Conservation (phyloP, 2,797 vertebrate species). For the Diceros bicornis region DNA sequence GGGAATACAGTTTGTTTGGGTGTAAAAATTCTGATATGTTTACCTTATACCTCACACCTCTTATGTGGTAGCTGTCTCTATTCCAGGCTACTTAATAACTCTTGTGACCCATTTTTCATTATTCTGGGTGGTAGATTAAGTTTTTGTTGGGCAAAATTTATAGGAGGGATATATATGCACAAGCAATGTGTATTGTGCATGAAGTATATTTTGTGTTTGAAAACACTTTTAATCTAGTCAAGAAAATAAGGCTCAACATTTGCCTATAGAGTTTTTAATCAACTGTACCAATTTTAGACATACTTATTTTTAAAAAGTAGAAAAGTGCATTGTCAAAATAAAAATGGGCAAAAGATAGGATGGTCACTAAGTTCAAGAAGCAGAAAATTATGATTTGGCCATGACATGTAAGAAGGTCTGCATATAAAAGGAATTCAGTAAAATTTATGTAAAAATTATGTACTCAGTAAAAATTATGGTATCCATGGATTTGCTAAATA, state of each 20-base stretch:
- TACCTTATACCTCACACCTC: not conserved
- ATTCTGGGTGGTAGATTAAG: conserved; percentile 12
- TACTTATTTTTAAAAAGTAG: not conserved
- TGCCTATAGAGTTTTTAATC: conserved; percentile 31
- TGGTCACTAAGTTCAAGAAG: conserved; percentile 39
- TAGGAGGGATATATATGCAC: not conserved
- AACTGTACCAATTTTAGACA: not conserved
- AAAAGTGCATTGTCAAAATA: conserved; percentile 35
- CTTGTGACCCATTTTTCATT: conserved; percentile 9
- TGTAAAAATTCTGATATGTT: conserved; percentile 38
- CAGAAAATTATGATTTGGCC: conserved; percentile 44
- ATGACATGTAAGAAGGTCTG: not conserved
- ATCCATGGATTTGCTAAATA: conserved; percentile 45
- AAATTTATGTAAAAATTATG: not conserved
- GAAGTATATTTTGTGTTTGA: conserved; percentile 52
- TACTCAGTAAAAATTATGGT: conserved; percentile 9
- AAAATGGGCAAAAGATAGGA: conserved; percentile 14
- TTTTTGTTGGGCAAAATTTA: conserved; percentile 48
- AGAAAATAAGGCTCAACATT: conserved; percentile 58
- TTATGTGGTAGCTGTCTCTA: not conserved
- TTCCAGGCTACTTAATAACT: not conserved
- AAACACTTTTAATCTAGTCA: conserved; percentile 11
- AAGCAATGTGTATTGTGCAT: not conserved
- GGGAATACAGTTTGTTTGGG: conserved; percentile 9
- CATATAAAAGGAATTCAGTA: conserved; percentile 15